phyloP scores from a whole-genome alignment of 2,113 vertebrate species.

The Ptyas mucosa region DNA sequence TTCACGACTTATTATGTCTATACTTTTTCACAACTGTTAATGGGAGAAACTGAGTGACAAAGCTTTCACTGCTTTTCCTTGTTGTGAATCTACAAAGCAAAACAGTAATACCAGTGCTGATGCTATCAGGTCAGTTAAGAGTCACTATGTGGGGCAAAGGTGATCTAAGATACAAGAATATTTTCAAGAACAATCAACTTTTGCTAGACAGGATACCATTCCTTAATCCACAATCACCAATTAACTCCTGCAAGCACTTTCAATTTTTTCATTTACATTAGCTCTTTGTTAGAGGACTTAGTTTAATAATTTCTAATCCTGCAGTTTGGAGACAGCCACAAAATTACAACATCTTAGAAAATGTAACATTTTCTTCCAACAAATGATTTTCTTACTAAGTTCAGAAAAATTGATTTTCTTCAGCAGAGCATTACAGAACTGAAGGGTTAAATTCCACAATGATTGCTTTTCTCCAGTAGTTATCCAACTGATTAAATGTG shows the following conservation, averaged over 20 bases:
- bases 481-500: no score
- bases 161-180: background rate
- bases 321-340: background rate
- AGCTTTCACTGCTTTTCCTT: background rate
- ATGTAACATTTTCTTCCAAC: background rate
- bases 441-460: background rate
- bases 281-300: background rate
- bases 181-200: background rate
- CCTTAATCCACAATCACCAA: background rate
- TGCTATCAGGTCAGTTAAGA: background rate
- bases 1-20: background rate
- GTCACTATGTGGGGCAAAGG: background rate
- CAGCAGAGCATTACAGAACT: background rate
- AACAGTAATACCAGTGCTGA: background rate
- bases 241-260: background rate
- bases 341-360: background rate
- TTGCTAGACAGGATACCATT: background rate
- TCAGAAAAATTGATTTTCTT: background rate
- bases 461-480: background rate
- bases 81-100: background rate
- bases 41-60: background rate
- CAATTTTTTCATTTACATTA: background rate
- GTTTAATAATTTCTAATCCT: background rate
- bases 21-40: background rate
- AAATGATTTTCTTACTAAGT: background rate